Conservation (phyloP, 1,140 invertebrate species). For the Aphis craccivora region DNA sequence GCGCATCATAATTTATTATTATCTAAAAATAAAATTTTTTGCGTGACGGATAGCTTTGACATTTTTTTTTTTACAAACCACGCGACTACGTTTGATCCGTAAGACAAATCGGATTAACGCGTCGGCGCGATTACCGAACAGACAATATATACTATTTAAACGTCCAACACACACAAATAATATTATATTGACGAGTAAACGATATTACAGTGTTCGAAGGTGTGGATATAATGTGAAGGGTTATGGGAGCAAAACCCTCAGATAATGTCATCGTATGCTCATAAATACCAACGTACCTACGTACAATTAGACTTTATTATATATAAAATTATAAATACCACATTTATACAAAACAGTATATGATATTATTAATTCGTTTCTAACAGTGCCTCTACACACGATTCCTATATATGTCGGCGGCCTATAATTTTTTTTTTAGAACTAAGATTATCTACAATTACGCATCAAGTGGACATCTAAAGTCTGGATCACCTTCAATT, state of each 20-base stretch:
- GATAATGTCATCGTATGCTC: neutral
- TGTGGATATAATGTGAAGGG: neutral
- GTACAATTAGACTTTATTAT: neutral
- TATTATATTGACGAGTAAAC: neutral
- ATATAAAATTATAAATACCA: neutral
- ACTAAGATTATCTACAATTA: neutral
- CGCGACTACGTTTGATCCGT: neutral
- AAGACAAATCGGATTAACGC: slow-evolving; percentile 3
- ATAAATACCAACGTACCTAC: neutral
- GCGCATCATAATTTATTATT: neutral
- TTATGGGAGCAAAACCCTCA: neutral
- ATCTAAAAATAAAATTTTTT: neutral
- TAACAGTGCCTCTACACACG: neutral
- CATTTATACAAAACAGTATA: no score
- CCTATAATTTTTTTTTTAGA: neutral
- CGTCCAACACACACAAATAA: neutral
- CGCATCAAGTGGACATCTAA: neutral
- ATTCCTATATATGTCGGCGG: neutral
- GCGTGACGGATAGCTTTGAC: neutral
- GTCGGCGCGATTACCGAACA: neutral
- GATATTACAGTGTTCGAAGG: neutral
- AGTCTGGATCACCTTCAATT: neutral
- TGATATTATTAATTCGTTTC: neutral
- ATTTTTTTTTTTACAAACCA: neutral
- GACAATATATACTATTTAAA: neutral